Evolutionary conservation across 1,140 invertebrate genomes (phyloP).

Genomic region (Spodoptera frugiperda): DNA sequence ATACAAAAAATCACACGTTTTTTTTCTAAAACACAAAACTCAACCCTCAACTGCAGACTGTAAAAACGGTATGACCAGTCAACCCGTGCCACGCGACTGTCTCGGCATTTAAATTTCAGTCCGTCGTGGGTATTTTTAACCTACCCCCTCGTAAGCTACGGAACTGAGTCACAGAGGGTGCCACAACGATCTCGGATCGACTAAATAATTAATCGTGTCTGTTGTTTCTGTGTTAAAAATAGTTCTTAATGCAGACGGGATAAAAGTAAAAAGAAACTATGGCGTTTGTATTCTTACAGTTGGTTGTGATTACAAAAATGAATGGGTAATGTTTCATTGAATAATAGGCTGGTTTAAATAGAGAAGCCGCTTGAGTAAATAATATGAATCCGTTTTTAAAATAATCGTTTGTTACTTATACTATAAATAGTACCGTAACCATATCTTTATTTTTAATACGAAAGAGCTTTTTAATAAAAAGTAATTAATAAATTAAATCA

Average conservation of each 20-base stretch:
- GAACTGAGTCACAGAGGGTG: slow-evolving; percentile 60
- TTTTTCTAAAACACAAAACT: slow-evolving; percentile 5
- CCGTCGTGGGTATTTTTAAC: slow-evolving; percentile 72
- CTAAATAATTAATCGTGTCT: slow-evolving; percentile 47
- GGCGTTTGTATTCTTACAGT: not conserved
- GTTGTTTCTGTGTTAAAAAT: slow-evolving; percentile 43
- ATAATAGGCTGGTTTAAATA: not conserved
- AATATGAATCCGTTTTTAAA: not conserved
- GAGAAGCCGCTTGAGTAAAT: not conserved
- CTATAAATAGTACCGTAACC: too few species aligned
- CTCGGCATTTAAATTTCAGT: slow-evolving; percentile 52
- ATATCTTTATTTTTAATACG: too few species aligned
- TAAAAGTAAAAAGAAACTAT: not conserved
- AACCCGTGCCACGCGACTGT: slow-evolving; percentile 56
- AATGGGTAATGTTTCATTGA: slow-evolving; percentile 11
- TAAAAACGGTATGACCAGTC: slow-evolving; percentile 17
- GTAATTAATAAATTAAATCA: too few species aligned
- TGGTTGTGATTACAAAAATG: slow-evolving; percentile 17
- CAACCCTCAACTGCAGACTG: slow-evolving; percentile 3
- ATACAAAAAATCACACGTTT: slow-evolving; percentile 8
- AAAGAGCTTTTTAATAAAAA: too few species aligned
- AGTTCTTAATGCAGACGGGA: slow-evolving; percentile 17
- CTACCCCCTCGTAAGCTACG: slow-evolving; percentile 65
- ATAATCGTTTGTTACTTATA: too few species aligned
- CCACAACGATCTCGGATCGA: slow-evolving; percentile 39